A percentile compares a stretch with the other conserved stretches of the same genome.
These are phyloP conservation scores for Sebastes vulpes DNA, from an alignment of 2,797 vertebrate species.

Conservation along the genomic window DNA sequence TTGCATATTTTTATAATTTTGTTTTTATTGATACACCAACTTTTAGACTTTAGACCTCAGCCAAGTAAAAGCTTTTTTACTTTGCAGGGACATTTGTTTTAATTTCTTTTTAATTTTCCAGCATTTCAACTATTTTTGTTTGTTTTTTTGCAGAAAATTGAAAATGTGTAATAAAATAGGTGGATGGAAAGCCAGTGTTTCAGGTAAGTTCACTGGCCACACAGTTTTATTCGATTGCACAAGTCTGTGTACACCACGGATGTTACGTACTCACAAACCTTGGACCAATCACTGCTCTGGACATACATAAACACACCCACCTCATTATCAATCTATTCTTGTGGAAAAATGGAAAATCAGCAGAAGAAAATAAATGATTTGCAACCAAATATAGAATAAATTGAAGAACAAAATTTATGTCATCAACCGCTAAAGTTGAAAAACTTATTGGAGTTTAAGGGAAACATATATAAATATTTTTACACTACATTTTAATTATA, in stretches of 20 bases:
- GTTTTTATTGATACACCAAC: background rate
- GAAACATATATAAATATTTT: background rate
- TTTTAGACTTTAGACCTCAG: background rate
- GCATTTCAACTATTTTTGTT: no score
- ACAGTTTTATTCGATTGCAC: background rate
- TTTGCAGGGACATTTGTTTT: no score
- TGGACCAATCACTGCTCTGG: background rate
- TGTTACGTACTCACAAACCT: background rate
- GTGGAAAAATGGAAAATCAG: background rate
- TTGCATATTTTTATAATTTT: background rate
- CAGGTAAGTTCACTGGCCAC: background rate
- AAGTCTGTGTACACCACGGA: background rate
- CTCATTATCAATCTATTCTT: background rate
- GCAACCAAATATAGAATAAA: background rate
- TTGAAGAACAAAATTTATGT: background rate
- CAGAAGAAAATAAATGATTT: background rate
- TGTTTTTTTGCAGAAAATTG: no score
- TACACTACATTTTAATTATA: background rate
- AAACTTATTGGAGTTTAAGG: background rate
- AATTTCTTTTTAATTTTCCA: no score
- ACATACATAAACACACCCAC: background rate
- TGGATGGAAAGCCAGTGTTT: background rate
- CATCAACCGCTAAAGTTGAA: no score
- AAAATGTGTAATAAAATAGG: background rate
- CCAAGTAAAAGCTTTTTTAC: background rate